Evolutionary conservation across 1,140 invertebrate species (phyloP), one percentile per base, ranked within the genome.

Genomic region (Drosophila pseudoananassae): DNA sequence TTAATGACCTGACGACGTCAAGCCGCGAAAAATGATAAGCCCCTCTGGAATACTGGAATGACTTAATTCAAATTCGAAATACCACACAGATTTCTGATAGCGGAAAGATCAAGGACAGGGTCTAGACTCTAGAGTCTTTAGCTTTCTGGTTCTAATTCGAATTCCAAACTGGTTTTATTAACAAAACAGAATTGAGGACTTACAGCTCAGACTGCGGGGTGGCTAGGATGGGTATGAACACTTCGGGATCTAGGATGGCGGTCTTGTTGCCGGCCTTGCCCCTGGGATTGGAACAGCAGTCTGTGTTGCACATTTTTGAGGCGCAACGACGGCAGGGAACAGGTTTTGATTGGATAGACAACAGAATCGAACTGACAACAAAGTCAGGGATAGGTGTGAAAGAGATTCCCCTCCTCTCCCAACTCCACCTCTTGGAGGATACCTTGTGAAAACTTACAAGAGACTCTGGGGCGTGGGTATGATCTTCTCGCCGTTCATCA

Each of bases 381-480:
- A 45, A 23, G 23, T 14, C 43, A 57, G 40, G n/a, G 55, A 2
- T 46, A 3, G 1, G 14, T 15, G 15, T 50, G n/a, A 40, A 40
- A 40, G 6, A 6, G n/a, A 10, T 40, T 40, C 33, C 25, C 25
- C 1, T 27, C 25, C 6, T 7, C 15, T 10, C 23, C 20, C 15
- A 12, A 5, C 15, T 7, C 17, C 1, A 15, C 9, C 1, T 14
- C 3, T 40, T 40, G 38, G 38, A 2, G 40, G 6, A 17, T 9
- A 43, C 40, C 4, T 36, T 12, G 33, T 36, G 33, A 12, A 4
- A 45, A 84, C 80, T 87, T 83, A 87, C 82, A 87, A 78, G 52
- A 88, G 61, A 47, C 75, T 82, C 31, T 87, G 82, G 10, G 82
- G 82, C 6, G 82, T 87, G 33, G 82, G 82, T 40, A 87, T 58